phyloP scores from a whole-genome alignment of 2,888 invertebrate species.

The Drosophila antonietae region DNA sequence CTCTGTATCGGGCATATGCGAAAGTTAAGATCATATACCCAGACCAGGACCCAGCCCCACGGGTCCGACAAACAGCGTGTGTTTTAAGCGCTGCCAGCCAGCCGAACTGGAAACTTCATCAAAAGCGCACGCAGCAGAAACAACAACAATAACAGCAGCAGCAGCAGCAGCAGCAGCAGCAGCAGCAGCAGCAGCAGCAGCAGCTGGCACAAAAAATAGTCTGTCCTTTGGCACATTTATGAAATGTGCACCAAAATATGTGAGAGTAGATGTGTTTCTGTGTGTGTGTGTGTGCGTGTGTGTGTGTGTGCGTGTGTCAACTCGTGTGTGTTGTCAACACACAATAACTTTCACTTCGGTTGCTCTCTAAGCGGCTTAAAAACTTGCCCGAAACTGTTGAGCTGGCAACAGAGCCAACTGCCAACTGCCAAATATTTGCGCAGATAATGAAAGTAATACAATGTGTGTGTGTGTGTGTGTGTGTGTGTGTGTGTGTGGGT shows the following conservation, averaged over 20 bases:
- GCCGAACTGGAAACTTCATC: constrained; percentile 63
- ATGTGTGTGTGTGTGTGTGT: constrained; percentile 30
- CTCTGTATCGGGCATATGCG: constrained; percentile 47
- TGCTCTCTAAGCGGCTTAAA: constrained; percentile 74
- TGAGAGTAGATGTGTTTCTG: constrained; percentile 1
- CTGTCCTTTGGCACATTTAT: constrained; percentile 68
- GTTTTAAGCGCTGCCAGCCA: constrained; percentile 31
- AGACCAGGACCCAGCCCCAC: background rate
- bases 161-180: constrained; percentile 20
- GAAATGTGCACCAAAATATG: constrained; percentile 68
- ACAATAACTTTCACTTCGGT: constrained; percentile 77
- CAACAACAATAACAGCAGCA: background rate
- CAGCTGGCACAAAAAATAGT: constrained; percentile 49
- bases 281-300: constrained; percentile 12
- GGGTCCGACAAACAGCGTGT: constrained; percentile 43
- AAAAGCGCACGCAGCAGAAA: constrained; percentile 63
- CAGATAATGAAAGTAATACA: constrained; percentile 76
- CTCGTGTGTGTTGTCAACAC: constrained; percentile 45
- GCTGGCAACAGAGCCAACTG: constrained; percentile 66
- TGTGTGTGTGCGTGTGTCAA: constrained; percentile 30
- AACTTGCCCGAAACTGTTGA: constrained; percentile 75
- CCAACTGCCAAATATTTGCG: constrained; percentile 75
- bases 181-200: constrained; percentile 1
- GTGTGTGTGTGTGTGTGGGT: constrained; percentile 14
- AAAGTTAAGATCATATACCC: constrained; percentile 54